These are phyloP conservation scores for Amblyjoppa proteus DNA, from an alignment of 2,888 invertebrate species.

Conservation along the genomic window DNA sequence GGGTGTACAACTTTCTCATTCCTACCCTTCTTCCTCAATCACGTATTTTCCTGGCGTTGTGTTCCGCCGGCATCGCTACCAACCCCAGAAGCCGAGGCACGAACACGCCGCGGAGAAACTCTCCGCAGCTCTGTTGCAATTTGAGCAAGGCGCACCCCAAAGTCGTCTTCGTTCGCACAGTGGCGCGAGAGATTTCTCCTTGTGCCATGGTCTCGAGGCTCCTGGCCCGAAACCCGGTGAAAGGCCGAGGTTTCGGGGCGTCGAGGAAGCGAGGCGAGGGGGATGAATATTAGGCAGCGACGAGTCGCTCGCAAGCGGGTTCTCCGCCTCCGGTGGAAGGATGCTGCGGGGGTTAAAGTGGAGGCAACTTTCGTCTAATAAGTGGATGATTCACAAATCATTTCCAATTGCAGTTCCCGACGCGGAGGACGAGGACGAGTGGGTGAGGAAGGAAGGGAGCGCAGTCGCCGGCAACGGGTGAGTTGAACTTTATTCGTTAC, in stretches of 20 bases:
- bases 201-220: not conserved
- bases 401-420: slow-evolving; percentile 75
- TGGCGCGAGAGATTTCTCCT: not conserved
- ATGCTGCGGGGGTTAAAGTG: slow-evolving; percentile 68
- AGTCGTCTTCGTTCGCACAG: not conserved
- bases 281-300: slow-evolving; percentile 21
- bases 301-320: slow-evolving; percentile 20
- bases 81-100: slow-evolving; percentile 47
- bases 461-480: slow-evolving; percentile 12
- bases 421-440: slow-evolving; percentile 8
- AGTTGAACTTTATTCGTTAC: slow-evolving; percentile 66
- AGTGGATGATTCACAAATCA: slow-evolving; percentile 84
- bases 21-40: slow-evolving; percentile 26
- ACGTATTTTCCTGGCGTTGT: slow-evolving; percentile 32
- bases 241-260: slow-evolving; percentile 1
- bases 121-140: slow-evolving; percentile 59
- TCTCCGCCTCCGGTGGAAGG: slow-evolving; percentile 47
- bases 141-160: slow-evolving; percentile 67
- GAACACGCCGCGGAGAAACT: slow-evolving; percentile 57
- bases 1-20: slow-evolving; percentile 34
- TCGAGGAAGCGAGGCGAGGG: slow-evolving; percentile 3
- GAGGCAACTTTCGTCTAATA: slow-evolving; percentile 81
- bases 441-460: slow-evolving; percentile 7
- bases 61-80: slow-evolving; percentile 35
- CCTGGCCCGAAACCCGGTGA: not conserved